Conservation (phyloP, 2,888 invertebrate genomes). For the Morpho helenor region DNA sequence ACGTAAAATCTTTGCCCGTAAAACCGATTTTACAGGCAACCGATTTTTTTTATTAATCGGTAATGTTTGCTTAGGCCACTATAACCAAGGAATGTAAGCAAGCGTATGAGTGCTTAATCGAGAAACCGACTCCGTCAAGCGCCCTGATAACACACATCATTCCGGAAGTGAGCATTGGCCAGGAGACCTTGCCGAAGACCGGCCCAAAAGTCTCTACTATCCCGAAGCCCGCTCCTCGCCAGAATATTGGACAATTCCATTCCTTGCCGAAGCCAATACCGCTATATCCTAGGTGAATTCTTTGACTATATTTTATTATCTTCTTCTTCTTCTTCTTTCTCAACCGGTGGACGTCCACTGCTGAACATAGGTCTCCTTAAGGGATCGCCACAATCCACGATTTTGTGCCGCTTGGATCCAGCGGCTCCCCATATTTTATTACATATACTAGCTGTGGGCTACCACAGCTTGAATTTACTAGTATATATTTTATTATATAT, state of each 20-base stretch:
- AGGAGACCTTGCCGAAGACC: conserved; percentile 25
- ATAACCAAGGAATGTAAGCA: conserved; percentile 93
- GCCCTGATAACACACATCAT: conserved; percentile 43
- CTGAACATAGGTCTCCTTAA: no score
- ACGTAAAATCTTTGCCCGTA: no score
- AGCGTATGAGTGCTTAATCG: conserved; percentile 95
- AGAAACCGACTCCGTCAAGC: conserved; percentile 78
- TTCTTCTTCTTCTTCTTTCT: no score
- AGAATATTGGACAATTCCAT: conserved; percentile 33
- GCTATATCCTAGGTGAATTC: conserved; percentile 7
- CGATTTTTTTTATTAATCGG: background rate
- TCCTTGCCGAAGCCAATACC: conserved; percentile 43
- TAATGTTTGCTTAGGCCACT: conserved; percentile 80
- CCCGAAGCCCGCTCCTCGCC: conserved; percentile 39
- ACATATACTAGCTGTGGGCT: no score
- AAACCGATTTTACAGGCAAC: no score
- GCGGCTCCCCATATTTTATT: no score
- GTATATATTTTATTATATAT: no score
- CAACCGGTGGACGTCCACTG: no score
- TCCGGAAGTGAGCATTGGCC: conserved; percentile 29
- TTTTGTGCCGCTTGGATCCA: no score
- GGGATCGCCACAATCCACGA: no score
- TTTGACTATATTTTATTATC: background rate
- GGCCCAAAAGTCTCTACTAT: conserved; percentile 39
- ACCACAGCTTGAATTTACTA: no score